A percentile compares a stretch with the other conserved stretches of the same genome.
These are phyloP conservation scores for Pangasianodon gigas DNA, from an alignment of 2,113 vertebrate genomes.

Conservation along the genomic window DNA sequence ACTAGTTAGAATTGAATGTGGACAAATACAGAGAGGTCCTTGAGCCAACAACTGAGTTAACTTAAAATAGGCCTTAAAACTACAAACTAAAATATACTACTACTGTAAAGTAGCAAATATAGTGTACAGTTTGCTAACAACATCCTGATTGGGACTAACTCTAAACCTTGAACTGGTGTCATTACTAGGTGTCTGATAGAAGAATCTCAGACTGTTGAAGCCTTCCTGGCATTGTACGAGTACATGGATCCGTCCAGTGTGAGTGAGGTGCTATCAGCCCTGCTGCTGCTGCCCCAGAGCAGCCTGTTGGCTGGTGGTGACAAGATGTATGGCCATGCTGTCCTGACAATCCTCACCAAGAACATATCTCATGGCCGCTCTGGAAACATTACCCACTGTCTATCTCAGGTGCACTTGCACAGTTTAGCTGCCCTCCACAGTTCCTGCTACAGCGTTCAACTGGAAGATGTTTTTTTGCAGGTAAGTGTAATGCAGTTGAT, in stretches of 20 bases:
- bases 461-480: constrained; percentile 77
- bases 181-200: constrained; percentile 7
- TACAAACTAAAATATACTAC: neutral
- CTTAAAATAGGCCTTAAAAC: neutral
- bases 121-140: neutral
- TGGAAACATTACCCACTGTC: constrained; percentile 58
- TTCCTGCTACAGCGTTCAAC: constrained; percentile 69
- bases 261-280: constrained; percentile 74
- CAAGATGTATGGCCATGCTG: constrained; percentile 75
- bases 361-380: constrained; percentile 53
- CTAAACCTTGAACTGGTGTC: neutral
- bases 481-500: constrained; percentile 6
- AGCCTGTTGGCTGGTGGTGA: constrained; percentile 64
- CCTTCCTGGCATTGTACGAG: constrained; percentile 75
- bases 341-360: constrained; percentile 79
- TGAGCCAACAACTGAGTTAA: neutral
- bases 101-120: neutral
- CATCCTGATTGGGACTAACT: neutral
- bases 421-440: constrained; percentile 78
- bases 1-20: too few relatives aligned
- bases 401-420: constrained; percentile 75
- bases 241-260: constrained; percentile 75
- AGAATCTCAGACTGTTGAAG: constrained; percentile 73
- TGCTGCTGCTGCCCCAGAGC: constrained; percentile 79
- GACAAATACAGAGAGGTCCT: too few relatives aligned